Percentiles rank a stretch among this genome's conserved stretches.
phyloP scores from a whole-genome alignment of 2,797 vertebrate species.

The Ptychadena robeensis region DNA sequence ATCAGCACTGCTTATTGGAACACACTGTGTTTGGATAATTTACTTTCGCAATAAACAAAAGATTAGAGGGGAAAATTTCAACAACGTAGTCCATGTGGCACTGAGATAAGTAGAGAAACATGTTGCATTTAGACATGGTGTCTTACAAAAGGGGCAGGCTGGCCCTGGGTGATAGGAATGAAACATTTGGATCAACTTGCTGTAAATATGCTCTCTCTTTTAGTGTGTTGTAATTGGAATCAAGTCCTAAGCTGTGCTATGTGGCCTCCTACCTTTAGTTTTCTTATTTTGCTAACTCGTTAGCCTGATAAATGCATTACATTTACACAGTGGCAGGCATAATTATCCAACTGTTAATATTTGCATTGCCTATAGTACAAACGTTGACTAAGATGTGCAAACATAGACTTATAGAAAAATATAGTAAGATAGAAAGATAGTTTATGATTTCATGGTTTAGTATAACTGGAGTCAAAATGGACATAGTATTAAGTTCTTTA shows the following conservation, averaged over 20 bases:
- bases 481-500: no score
- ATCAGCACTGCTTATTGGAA: slow-evolving; percentile 74
- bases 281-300: neutral
- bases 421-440: no score
- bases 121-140: slow-evolving; percentile 64
- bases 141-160: slow-evolving; percentile 5
- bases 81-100: slow-evolving; percentile 72
- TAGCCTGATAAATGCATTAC: neutral
- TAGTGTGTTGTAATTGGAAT: slow-evolving; percentile 1
- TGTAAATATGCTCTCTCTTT: neutral
- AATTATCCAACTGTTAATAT: neutral
- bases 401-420: no score
- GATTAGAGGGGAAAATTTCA: slow-evolving; percentile 83
- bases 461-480: no score
- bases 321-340: neutral
- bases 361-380: neutral
- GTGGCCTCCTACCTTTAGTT: neutral
- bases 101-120: slow-evolving; percentile 76
- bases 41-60: slow-evolving; percentile 89
- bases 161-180: neutral
- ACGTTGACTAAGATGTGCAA: no score
- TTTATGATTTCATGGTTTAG: no score
- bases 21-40: slow-evolving; percentile 82
- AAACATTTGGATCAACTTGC: slow-evolving; percentile 23
- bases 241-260: neutral